A percentile compares a stretch with the other conserved stretches of the same genome.
Conservation (phyloP, 2,797 vertebrate species). For the Thamnophis elegans region DNA sequence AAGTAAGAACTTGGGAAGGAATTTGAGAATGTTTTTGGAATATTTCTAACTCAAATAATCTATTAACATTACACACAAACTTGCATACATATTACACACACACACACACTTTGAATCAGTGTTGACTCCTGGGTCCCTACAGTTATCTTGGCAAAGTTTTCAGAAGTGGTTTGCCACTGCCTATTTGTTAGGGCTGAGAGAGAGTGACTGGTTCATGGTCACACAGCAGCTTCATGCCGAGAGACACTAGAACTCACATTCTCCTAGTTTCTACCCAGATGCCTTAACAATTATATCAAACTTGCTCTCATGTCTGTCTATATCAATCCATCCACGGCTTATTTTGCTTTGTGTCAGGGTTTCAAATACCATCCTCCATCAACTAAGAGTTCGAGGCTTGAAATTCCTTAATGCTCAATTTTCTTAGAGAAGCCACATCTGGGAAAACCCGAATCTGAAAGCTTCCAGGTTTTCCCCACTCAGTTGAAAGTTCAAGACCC, state of each 20-base stretch:
- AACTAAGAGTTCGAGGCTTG: too few species aligned
- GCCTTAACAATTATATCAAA: background rate
- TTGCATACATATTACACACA: background rate
- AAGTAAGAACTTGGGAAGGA: background rate
- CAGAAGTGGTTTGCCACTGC: background rate
- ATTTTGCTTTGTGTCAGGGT: background rate
- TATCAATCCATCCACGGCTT: conserved; percentile 7
- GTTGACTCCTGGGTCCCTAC: background rate
- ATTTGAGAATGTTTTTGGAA: background rate
- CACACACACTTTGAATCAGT: background rate
- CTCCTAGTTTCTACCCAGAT: background rate
- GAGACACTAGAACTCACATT: background rate
- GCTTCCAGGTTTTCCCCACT: too few species aligned
- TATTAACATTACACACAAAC: background rate
- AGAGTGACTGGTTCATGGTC: background rate
- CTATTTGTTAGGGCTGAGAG: background rate
- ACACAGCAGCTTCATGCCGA: background rate
- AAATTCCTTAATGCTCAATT: too few species aligned
- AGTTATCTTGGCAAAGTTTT: background rate
- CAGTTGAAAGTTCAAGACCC: too few species aligned
- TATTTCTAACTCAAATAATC: background rate
- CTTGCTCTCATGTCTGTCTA: background rate
- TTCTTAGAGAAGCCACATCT: too few species aligned
- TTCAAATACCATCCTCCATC: too few species aligned
- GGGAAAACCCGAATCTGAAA: too few species aligned